Percentiles rank a stretch among this genome's conserved stretches.
Evolutionary conservation across 1,140 invertebrate genomes (phyloP).

Genomic region (Anadara kagoshimensis): DNA sequence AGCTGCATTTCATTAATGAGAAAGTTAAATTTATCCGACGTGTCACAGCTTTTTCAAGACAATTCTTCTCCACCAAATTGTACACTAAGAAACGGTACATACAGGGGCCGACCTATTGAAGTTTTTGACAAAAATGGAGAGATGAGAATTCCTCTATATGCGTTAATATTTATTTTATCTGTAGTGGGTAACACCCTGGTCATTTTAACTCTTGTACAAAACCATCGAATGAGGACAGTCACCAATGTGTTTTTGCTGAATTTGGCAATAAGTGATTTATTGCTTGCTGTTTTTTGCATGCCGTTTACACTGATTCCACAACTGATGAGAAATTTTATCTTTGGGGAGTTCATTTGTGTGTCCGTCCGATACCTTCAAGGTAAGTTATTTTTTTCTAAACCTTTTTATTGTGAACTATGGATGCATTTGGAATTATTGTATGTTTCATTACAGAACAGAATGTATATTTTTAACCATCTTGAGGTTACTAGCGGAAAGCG

Average conservation of each 20-base stretch:
- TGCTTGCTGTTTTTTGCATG: conserved; percentile 91
- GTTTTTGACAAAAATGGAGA: conserved; percentile 26
- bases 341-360: conserved; percentile 87
- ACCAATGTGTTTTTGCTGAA: conserved; percentile 92
- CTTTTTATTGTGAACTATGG: no score
- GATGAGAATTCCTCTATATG: conserved; percentile 82
- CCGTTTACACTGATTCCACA: conserved; percentile 90
- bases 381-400: conserved; percentile 34
- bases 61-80: neutral
- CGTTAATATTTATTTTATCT: conserved; percentile 85
- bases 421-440: no score
- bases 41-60: neutral
- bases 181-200: conserved; percentile 88
- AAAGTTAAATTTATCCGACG: no score
- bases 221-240: conserved; percentile 89
- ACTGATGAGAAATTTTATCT: conserved; percentile 88
- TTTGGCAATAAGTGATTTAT: conserved; percentile 82
- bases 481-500: no score
- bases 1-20: no score
- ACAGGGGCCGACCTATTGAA: neutral
- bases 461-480: no score
- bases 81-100: neutral
- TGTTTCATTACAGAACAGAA: no score
- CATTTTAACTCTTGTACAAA: conserved; percentile 85
- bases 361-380: conserved; percentile 87